phyloP scores from a whole-genome alignment of 2,888 invertebrate species.

The Ochropleura leucogaster region DNA sequence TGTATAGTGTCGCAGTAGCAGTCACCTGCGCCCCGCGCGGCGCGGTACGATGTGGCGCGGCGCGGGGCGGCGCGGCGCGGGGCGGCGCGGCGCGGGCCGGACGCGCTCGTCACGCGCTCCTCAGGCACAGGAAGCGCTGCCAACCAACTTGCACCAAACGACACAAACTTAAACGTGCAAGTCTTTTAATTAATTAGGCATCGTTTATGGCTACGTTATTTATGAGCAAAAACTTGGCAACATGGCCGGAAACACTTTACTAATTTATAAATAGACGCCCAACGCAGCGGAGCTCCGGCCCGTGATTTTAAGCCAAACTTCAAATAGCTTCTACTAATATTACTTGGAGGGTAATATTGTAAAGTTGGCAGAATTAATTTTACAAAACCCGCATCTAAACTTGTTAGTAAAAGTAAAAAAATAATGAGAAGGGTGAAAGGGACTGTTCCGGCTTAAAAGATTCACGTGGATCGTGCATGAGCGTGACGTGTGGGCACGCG shows the following conservation, averaged over 20 bases:
- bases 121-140: neutral
- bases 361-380: slow-evolving; percentile 15
- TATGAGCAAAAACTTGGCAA: slow-evolving; percentile 29
- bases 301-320: slow-evolving; percentile 7
- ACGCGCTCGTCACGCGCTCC: neutral
- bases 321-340: slow-evolving; percentile 2
- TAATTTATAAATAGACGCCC: slow-evolving; percentile 18
- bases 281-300: neutral
- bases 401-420: slow-evolving; percentile 18
- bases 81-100: neutral
- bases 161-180: slow-evolving; percentile 9
- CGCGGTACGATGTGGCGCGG: neutral
- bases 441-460: slow-evolving; percentile 45
- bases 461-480: slow-evolving; percentile 15
- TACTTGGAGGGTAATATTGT: neutral
- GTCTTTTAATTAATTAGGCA: slow-evolving; percentile 35
- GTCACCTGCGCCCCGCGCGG: neutral
- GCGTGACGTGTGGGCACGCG: neutral
- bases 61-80: neutral
- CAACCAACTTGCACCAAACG: slow-evolving; percentile 7
- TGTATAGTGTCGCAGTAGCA: neutral
- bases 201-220: slow-evolving; percentile 31
- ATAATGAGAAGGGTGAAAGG: slow-evolving; percentile 26
- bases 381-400: slow-evolving; percentile 14
- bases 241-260: slow-evolving; percentile 1